These are phyloP conservation scores for Drosophila santomea DNA, from an alignment of 1,140 invertebrate species.

Conservation along the genomic window DNA sequence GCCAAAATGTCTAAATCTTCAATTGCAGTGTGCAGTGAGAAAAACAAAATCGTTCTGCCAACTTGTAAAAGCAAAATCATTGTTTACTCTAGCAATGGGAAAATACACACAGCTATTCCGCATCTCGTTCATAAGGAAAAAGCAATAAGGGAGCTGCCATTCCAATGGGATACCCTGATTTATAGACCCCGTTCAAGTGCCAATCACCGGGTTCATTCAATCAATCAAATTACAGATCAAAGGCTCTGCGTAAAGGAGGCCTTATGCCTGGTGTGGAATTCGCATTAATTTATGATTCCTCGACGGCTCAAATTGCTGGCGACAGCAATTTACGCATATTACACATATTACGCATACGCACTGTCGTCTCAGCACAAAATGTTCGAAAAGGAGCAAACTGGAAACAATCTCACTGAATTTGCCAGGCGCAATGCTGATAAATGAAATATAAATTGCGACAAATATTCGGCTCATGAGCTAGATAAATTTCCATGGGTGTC, in stretches of 20 bases:
- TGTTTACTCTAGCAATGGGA: conserved; percentile 38
- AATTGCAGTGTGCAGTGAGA: conserved; percentile 6
- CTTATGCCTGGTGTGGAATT: conserved; percentile 23
- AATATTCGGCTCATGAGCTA: no score
- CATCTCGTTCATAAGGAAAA: conserved; percentile 9
- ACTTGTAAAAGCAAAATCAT: conserved; percentile 32
- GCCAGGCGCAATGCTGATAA: conserved; percentile 31
- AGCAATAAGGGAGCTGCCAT: conserved; percentile 13
- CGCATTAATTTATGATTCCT: conserved; percentile 26
- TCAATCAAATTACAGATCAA: conserved; percentile 76
- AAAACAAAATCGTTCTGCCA: conserved; percentile 8
- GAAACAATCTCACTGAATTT: conserved; percentile 17
- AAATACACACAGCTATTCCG: conserved; percentile 20
- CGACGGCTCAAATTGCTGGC: conserved; percentile 28
- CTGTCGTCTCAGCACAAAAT: conserved; percentile 32
- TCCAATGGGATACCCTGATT: conserved; percentile 34
- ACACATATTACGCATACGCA: conserved; percentile 56
- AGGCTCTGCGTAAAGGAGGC: conserved; percentile 28
- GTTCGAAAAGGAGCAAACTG: conserved; percentile 11
- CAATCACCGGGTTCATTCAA: conserved; percentile 52
- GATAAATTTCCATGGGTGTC: not conserved
- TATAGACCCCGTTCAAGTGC: conserved; percentile 42
- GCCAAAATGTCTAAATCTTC: conserved; percentile 12
- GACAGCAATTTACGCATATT: conserved; percentile 46
- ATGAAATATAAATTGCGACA: conserved; percentile 20